These are phyloP conservation scores for Micrasema minimum DNA, from an alignment of 1,140 invertebrate genomes.

Conservation along the genomic window DNA sequence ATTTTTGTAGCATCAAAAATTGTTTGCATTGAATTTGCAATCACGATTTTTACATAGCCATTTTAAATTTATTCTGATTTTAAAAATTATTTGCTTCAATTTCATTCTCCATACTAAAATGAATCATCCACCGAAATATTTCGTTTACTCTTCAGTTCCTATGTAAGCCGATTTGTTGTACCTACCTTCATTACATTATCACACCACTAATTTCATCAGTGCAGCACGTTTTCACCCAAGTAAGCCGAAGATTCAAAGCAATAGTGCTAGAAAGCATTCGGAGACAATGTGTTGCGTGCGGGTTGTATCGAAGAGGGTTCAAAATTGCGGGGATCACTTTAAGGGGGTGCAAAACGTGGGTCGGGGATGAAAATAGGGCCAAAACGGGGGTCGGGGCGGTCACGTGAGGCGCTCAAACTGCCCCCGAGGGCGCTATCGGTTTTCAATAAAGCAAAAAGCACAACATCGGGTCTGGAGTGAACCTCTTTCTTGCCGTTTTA, in stretches of 20 bases:
- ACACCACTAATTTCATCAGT: no score
- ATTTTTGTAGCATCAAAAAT: no score
- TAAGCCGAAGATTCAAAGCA: background rate
- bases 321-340: background rate
- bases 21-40: no score
- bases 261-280: constrained; percentile 10
- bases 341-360: background rate
- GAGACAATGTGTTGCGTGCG: constrained; percentile 38
- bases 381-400: constrained; percentile 13
- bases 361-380: background rate
- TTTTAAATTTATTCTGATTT: no score
- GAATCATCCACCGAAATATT: no score
- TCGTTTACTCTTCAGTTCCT: no score
- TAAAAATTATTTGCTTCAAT: no score
- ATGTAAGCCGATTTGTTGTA: no score
- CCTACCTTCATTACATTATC: no score
- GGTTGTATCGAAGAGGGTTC: constrained; percentile 17
- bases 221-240: no score
- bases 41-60: no score
- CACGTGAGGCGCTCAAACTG: constrained; percentile 34
- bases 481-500: constrained; percentile 35
- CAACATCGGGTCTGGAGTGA: constrained; percentile 25
- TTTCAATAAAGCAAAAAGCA: constrained; percentile 51
- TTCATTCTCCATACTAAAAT: no score
- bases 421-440: constrained; percentile 48